Percentiles rank a stretch among this genome's conserved stretches.
phyloP scores from a whole-genome alignment of 2,113 vertebrate genomes.

The Triplophysa tibetana region DNA sequence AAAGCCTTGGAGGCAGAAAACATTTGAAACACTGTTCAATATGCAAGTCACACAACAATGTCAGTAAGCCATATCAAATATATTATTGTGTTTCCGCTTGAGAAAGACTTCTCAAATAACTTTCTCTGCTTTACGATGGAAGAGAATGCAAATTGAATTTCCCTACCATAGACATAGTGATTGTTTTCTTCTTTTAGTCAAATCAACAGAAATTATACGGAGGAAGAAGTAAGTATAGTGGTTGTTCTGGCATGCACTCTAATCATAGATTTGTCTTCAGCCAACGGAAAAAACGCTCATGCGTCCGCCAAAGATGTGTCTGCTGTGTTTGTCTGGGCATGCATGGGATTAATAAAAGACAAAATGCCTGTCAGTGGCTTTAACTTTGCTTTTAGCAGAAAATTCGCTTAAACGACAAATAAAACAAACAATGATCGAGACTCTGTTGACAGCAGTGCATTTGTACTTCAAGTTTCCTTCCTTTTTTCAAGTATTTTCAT shows the following conservation, averaged over 20 bases:
- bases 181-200: background rate
- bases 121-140: background rate
- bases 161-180: background rate
- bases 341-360: background rate
- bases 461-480: too few relatives aligned
- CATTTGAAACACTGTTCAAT: constrained; percentile 7
- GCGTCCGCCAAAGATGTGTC: background rate
- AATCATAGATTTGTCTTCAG: background rate
- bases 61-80: constrained; percentile 19
- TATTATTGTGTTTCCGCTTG: constrained; percentile 19
- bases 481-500: too few relatives aligned
- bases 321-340: constrained; percentile 5
- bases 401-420: background rate
- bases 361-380: background rate
- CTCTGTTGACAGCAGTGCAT: too few relatives aligned
- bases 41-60: constrained; percentile 4
- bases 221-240: background rate
- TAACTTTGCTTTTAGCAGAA: background rate
- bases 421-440: too few relatives aligned
- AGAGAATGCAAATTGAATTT: constrained; percentile 19
- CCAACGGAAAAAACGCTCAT: background rate
- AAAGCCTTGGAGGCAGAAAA: background rate
- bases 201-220: background rate
- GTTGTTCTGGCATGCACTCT: background rate
- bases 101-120: background rate